phyloP scores from a whole-genome alignment of 2,113 vertebrate species.

The Rhabdornis inornatus region DNA sequence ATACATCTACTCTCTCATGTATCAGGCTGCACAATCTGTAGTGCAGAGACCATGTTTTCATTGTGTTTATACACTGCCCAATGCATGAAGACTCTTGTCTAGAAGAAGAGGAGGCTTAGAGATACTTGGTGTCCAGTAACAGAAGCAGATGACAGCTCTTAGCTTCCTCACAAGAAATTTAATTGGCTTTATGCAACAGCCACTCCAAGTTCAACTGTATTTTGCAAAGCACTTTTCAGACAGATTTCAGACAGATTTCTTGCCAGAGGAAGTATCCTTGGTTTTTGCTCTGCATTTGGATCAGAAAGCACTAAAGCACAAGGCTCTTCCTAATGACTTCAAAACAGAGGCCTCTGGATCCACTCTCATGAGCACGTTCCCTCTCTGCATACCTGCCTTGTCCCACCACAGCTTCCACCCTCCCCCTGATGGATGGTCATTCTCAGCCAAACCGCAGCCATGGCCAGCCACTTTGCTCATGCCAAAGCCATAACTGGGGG shows the following conservation, averaged over 20 bases:
- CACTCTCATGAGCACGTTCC: background rate
- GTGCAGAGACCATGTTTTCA: background rate
- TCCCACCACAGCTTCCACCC: background rate
- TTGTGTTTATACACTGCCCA: background rate
- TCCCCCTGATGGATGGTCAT: background rate
- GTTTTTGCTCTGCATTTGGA: background rate
- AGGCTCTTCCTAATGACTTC: background rate
- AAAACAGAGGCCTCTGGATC: background rate
- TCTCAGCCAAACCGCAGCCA: background rate
- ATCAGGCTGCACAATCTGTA: background rate
- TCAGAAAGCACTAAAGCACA: background rate
- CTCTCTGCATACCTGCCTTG: background rate
- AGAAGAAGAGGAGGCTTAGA: background rate
- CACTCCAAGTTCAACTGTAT: background rate
- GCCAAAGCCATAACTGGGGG: background rate
- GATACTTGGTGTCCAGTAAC: background rate
- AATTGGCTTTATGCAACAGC: background rate
- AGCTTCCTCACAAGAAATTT: background rate
- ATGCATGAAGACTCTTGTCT: background rate
- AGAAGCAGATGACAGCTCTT: background rate
- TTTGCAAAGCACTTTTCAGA: background rate
- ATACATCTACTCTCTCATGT: background rate
- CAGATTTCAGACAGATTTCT: background rate
- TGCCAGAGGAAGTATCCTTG: background rate
- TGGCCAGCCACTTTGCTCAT: rapidly evolving